Evolutionary conservation across 2,797 vertebrate genomes (phyloP).

Genomic region (Lerista edwardsae): DNA sequence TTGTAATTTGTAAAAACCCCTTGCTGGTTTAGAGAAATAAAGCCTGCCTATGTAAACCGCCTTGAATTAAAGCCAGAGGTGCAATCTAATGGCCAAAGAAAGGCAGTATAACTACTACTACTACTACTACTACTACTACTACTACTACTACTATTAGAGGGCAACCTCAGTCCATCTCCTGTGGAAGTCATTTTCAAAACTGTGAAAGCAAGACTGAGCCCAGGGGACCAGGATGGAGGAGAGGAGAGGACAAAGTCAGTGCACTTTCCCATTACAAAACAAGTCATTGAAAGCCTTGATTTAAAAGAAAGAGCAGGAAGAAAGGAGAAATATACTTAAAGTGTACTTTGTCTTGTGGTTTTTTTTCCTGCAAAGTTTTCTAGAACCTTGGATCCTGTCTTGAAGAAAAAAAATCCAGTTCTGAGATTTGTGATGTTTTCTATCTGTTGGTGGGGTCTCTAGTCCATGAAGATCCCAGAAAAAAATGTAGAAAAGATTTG

Average conservation of each 20-base stretch:
- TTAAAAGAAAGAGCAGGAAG: slow-evolving; percentile 28
- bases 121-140: too few relatives aligned
- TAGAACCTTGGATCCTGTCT: neutral
- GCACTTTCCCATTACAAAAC: slow-evolving; percentile 44
- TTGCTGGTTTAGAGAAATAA: too few relatives aligned
- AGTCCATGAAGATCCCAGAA: slow-evolving; percentile 35
- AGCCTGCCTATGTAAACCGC: too few relatives aligned
- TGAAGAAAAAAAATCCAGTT: neutral
- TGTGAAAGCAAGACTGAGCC: neutral
- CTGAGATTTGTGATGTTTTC: neutral
- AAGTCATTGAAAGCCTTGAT: slow-evolving; percentile 43
- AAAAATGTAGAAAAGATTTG: slow-evolving; percentile 52
- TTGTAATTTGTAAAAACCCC: too few relatives aligned
- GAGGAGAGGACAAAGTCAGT: slow-evolving; percentile 15
- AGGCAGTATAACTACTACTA: too few relatives aligned
- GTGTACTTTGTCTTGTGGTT: neutral
- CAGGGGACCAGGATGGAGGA: neutral
- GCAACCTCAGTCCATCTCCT: slow-evolving; percentile 26
- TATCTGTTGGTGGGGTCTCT: neutral
- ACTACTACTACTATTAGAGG: too few relatives aligned
- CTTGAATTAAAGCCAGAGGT: too few relatives aligned
- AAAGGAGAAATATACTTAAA: neutral
- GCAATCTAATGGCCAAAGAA: too few relatives aligned
- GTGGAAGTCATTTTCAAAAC: slow-evolving; percentile 51
- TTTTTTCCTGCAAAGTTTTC: neutral